Percentiles rank a stretch among this genome's conserved stretches.
phyloP scores from a whole-genome alignment of 2,888 invertebrate species.

The Mimas tiliae region DNA sequence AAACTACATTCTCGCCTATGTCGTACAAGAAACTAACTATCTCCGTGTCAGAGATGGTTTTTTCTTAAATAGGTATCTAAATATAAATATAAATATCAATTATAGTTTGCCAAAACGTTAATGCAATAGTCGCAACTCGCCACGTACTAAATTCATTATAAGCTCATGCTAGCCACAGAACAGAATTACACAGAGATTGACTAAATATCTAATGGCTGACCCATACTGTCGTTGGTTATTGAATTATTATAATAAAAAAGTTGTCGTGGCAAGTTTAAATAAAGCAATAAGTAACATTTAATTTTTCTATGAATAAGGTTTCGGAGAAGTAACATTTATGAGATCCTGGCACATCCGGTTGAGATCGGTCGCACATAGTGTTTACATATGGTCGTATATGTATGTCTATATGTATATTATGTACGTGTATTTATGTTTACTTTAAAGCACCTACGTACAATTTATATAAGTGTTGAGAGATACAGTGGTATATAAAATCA shows the following conservation, averaged over 20 bases:
- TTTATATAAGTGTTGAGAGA: slow-evolving; percentile 14
- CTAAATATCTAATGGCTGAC: background rate
- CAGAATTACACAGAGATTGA: background rate
- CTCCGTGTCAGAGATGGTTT: too few relatives aligned
- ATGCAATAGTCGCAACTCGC: background rate
- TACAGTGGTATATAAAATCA: slow-evolving; percentile 20
- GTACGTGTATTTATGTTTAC: background rate
- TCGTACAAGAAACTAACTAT: too few relatives aligned
- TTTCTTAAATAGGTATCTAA: too few relatives aligned
- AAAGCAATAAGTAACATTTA: background rate
- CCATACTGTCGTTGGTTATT: background rate
- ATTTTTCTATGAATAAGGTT: background rate
- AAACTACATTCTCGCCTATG: too few relatives aligned
- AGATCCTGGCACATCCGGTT: background rate
- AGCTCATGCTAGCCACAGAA: background rate
- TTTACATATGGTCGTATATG: background rate
- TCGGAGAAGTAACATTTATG: background rate
- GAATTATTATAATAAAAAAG: too few relatives aligned
- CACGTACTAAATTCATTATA: background rate
- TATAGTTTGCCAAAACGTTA: background rate
- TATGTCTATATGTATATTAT: too few relatives aligned
- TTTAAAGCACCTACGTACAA: slow-evolving; percentile 18
- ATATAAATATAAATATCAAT: too few relatives aligned
- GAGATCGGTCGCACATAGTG: background rate
- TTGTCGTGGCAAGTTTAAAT: background rate